phyloP scores from a whole-genome alignment of 2,113 vertebrate species.

The Ceyx margarethae region DNA sequence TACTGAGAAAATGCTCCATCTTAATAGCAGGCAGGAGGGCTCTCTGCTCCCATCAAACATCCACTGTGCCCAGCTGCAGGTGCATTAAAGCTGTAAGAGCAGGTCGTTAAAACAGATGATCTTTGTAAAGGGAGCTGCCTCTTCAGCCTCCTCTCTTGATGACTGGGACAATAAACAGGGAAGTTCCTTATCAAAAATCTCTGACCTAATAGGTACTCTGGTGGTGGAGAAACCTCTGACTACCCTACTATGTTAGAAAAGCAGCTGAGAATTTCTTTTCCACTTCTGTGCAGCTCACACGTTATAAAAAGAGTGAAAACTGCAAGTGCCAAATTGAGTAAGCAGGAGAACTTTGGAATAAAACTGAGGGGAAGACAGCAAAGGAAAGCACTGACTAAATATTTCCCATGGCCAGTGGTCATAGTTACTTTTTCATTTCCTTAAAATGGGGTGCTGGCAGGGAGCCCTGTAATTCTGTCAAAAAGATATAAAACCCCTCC shows the following conservation, averaged over 20 bases:
- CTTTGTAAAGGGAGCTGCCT: neutral
- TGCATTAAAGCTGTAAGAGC: neutral
- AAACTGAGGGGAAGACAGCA: neutral
- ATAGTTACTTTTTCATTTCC: conserved; percentile 23
- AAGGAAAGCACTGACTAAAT: neutral
- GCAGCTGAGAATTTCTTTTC: neutral
- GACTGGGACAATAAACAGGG: neutral
- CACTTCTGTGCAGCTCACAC: neutral
- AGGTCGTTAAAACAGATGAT: neutral
- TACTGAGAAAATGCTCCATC: neutral
- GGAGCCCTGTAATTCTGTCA: conserved; percentile 55
- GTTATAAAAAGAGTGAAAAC: neutral
- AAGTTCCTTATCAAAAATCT: neutral
- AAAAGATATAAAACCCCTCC: conserved; percentile 36
- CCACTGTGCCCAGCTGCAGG: neutral
- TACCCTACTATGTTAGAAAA: neutral
- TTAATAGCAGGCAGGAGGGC: neutral
- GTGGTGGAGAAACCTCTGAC: neutral
- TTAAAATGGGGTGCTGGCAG: conserved; percentile 39
- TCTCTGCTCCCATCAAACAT: neutral
- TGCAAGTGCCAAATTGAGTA: neutral
- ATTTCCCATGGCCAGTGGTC: neutral
- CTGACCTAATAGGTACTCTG: neutral
- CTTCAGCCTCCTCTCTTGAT: no score
- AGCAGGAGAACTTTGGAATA: neutral